phyloP scores from a whole-genome alignment of 2,888 invertebrate genomes.

The Thera britannica region DNA sequence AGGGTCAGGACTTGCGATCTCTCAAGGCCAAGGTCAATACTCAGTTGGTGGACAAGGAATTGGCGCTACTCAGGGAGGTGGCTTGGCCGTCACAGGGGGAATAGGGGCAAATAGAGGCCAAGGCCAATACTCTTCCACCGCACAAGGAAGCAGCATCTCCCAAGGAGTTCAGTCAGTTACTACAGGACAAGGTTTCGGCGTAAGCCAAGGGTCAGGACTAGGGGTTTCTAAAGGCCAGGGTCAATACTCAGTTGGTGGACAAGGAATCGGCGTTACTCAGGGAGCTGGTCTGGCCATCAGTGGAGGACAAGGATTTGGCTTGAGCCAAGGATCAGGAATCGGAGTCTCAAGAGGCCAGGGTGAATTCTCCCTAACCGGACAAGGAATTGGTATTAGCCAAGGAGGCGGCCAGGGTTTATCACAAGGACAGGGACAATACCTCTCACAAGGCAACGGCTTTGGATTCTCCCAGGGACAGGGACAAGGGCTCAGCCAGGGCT shows the following conservation, averaged over 20 bases:
- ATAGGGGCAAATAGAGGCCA: not conserved
- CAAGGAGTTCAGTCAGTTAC: constrained; percentile 41
- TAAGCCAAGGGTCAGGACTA: constrained; percentile 34
- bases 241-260: constrained; percentile 24
- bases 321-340: constrained; percentile 37
- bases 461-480: not conserved
- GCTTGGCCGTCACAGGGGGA: constrained; percentile 4
- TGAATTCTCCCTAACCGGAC: not conserved
- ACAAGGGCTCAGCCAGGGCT: not conserved
- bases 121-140: constrained; percentile 4
- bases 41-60: not conserved
- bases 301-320: constrained; percentile 33
- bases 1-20: constrained; percentile 2
- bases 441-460: not conserved
- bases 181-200: constrained; percentile 37
- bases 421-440: not conserved
- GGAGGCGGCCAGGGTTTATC: constrained; percentile 16
- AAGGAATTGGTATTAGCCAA: constrained; percentile 28
- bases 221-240: constrained; percentile 28
- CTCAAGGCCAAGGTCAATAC: not conserved
- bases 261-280: constrained; percentile 27
- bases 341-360: constrained; percentile 10
- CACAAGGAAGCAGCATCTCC: constrained; percentile 28
- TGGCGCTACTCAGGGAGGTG: not conserved
- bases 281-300: constrained; percentile 2